A percentile compares a stretch with the other conserved stretches of the same genome.
phyloP scores from a whole-genome alignment of 2,113 vertebrate genomes.

The Edolisoma coerulescens region DNA sequence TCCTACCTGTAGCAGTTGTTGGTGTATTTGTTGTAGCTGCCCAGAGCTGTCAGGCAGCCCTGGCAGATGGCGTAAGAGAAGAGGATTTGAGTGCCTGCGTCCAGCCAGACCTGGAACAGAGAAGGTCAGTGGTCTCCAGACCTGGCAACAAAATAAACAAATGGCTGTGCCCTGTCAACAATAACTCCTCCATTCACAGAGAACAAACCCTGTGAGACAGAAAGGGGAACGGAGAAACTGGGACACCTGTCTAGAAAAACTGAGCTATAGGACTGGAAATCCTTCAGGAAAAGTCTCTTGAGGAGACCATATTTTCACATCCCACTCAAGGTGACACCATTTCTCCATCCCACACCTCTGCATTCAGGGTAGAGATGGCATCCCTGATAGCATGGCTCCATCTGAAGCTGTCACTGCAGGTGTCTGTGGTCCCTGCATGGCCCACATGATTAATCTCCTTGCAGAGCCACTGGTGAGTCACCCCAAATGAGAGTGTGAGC shows the following conservation, averaged over 20 bases:
- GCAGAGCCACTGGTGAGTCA: background rate
- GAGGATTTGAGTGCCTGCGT: conserved; percentile 87
- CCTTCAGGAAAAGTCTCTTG: background rate
- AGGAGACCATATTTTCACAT: background rate
- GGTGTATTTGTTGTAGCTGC: conserved; percentile 93
- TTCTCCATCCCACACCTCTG: background rate
- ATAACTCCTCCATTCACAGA: background rate
- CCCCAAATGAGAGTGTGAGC: background rate
- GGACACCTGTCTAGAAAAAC: background rate
- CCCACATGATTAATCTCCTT: background rate
- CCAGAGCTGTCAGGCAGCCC: conserved; percentile 87
- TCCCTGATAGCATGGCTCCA: background rate
- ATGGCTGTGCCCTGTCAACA: background rate
- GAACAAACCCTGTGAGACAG: background rate
- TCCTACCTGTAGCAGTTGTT: conserved; percentile 91
- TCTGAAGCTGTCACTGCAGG: background rate
- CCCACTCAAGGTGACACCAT: background rate
- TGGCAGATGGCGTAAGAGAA: conserved; percentile 87
- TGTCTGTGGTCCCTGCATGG: fast-evolving
- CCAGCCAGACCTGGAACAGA: conserved; percentile 83
- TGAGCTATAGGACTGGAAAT: background rate
- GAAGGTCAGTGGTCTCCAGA: background rate
- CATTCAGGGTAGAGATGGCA: background rate
- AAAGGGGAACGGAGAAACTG: background rate
- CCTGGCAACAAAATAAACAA: background rate